These are phyloP conservation scores for Didymodactylos carnosus DNA, from an alignment of 2,888 invertebrate species.

Conservation along the genomic window DNA sequence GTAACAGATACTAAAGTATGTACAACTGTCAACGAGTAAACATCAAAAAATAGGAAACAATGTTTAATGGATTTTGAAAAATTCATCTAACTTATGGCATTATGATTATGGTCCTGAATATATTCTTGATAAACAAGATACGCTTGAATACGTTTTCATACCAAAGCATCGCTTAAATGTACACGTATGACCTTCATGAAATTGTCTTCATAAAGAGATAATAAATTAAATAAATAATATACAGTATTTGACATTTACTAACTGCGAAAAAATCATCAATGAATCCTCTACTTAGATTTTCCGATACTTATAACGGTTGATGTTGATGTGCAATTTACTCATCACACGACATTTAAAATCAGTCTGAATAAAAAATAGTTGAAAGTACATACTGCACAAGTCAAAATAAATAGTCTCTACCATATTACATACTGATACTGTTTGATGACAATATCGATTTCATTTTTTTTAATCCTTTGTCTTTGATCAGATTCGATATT, in stretches of 20 bases:
- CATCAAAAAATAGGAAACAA: neutral
- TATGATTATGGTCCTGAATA: conserved; percentile 61
- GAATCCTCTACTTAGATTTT: conserved; percentile 70
- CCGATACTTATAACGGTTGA: conserved; percentile 79
- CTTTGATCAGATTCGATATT: conserved; percentile 89
- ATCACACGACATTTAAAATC: conserved; percentile 96
- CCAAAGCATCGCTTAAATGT: conserved; percentile 67
- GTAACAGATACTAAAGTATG: neutral
- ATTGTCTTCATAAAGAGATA: conserved; percentile 40
- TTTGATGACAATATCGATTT: conserved; percentile 92
- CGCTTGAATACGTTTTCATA: conserved; percentile 70
- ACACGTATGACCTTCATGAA: conserved; percentile 63
- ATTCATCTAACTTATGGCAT: neutral
- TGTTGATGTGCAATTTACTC: conserved; percentile 92
- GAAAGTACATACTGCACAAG: too few relatives aligned
- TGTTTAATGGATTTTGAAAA: neutral
- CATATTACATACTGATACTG: conserved; percentile 74
- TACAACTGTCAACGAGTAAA: neutral
- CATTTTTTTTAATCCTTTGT: conserved; percentile 89
- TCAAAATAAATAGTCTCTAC: neutral
- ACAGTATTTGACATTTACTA: neutral
- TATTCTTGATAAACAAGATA: conserved; percentile 96
- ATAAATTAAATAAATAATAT: neutral
- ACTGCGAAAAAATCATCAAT: conserved; percentile 67
- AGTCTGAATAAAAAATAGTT: conserved; percentile 41